phyloP scores from a whole-genome alignment of 2,113 vertebrate genomes.

The Leptocoma aspasia region DNA sequence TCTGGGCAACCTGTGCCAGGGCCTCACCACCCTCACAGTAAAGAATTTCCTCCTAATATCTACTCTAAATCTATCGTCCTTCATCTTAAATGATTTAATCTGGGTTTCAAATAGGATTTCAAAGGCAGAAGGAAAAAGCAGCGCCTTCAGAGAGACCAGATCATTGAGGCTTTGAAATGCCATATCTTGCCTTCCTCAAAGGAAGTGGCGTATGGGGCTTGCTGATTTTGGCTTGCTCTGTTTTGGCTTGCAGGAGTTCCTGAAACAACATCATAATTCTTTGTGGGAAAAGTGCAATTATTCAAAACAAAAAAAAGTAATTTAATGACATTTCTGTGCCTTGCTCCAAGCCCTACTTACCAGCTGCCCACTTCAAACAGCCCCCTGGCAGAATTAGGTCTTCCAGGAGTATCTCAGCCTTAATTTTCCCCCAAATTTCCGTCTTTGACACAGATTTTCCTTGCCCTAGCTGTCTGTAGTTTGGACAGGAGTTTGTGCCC shows the following conservation, averaged over 20 bases:
- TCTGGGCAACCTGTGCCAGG: accelerated
- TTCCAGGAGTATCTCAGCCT: not conserved
- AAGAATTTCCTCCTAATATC: not conserved
- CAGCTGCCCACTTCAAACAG: not conserved
- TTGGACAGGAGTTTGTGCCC: not conserved
- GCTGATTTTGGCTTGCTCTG: not conserved
- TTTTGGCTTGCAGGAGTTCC: not conserved
- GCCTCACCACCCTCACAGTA: not conserved
- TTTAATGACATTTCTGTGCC: not conserved
- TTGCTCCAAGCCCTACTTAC: not conserved
- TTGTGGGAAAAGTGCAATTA: not conserved
- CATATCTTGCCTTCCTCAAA: not conserved
- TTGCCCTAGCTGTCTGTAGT: not conserved
- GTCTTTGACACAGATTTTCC: not conserved
- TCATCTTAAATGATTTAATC: not conserved
- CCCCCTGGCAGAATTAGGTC: not conserved
- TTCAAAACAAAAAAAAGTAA: not conserved
- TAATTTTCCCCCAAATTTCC: not conserved
- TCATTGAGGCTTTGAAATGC: not conserved
- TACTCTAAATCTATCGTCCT: not conserved
- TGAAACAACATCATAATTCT: not conserved
- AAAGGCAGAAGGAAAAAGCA: not conserved
- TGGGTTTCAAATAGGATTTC: not conserved
- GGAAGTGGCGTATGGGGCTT: accelerated
- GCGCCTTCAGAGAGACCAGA: not conserved